Evolutionary conservation across 2,797 vertebrate genomes (phyloP).

Genomic region (Enteromius thamalakanensis): DNA sequence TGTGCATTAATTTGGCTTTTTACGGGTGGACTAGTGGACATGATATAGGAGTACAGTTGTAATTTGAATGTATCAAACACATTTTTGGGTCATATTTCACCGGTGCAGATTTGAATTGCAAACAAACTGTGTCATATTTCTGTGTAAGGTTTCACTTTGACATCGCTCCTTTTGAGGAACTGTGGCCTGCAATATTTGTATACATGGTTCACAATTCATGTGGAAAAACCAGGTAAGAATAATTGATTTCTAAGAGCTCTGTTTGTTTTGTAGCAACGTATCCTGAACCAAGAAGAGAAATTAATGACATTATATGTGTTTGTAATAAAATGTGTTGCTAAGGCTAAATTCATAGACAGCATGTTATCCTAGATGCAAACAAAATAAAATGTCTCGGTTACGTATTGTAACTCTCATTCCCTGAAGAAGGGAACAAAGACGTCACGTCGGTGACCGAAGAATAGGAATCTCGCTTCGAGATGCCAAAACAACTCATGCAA

Average conservation of each 20-base stretch:
- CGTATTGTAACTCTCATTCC: no score
- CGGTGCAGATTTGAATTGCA: slow-evolving; percentile 20
- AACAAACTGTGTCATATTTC: neutral
- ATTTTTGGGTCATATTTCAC: neutral
- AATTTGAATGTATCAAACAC: neutral
- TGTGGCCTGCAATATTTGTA: slow-evolving; percentile 97
- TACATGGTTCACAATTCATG: slow-evolving; percentile 96
- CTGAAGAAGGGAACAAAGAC: no score
- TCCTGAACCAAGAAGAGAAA: neutral
- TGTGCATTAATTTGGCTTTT: neutral
- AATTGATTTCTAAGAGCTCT: neutral
- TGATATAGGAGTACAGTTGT: neutral
- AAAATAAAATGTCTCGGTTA: neutral
- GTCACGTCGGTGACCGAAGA: no score
- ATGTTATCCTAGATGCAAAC: neutral
- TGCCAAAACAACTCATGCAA: no score
- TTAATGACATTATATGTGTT: neutral
- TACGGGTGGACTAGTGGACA: neutral
- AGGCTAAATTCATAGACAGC: neutral
- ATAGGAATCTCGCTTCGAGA: no score
- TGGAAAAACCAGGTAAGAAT: slow-evolving; percentile 87
- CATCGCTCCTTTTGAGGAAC: slow-evolving; percentile 92
- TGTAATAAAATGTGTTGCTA: neutral
- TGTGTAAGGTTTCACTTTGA: slow-evolving; percentile 93
- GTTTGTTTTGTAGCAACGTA: neutral